Conservation (phyloP, 1,140 invertebrate species). For the Drosophila bocqueti region DNA sequence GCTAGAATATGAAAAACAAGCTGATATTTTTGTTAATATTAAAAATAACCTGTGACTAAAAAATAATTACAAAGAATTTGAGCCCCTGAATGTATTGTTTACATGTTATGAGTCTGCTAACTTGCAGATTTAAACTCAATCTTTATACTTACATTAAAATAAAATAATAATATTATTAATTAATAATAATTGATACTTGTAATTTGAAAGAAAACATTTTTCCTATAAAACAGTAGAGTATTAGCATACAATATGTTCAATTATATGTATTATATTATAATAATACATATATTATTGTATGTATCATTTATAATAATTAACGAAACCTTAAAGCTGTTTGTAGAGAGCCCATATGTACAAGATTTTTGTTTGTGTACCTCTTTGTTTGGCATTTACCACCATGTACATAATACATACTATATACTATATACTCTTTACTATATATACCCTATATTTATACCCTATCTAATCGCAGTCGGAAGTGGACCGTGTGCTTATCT, state of each 20-base stretch:
- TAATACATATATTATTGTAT: neutral
- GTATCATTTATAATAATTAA: neutral
- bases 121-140: too few relatives aligned
- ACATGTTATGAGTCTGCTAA: too few relatives aligned
- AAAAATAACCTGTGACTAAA: too few relatives aligned
- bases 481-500: slow-evolving; percentile 98
- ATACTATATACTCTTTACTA: neutral
- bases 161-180: too few relatives aligned
- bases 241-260: neutral
- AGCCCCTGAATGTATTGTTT: too few relatives aligned
- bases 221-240: neutral
- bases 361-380: neutral
- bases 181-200: neutral
- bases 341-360: neutral
- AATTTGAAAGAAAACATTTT: too few relatives aligned
- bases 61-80: too few relatives aligned
- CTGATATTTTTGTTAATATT: too few relatives aligned
- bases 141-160: too few relatives aligned
- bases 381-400: slow-evolving; percentile 1
- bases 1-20: too few relatives aligned
- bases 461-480: slow-evolving; percentile 90
- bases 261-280: too few relatives aligned
- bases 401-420: neutral
- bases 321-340: neutral
- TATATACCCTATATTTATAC: neutral